Evolutionary conservation across 2,888 invertebrate species (phyloP).

Genomic region (Sarcophaga carnaria): DNA sequence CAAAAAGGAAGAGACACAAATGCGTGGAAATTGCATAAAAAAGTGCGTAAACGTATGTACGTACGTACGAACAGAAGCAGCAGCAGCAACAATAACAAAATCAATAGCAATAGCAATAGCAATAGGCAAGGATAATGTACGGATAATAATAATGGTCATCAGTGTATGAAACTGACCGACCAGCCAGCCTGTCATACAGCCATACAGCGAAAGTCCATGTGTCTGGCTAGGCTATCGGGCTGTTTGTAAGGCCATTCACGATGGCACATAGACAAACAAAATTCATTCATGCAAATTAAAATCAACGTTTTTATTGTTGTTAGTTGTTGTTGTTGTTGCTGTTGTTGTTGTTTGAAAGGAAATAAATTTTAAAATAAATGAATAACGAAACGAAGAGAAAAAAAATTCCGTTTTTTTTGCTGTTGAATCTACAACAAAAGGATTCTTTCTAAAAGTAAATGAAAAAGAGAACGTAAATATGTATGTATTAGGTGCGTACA

Average conservation of each 20-base stretch:
- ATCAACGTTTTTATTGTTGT: constrained; percentile 55
- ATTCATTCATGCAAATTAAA: constrained; percentile 72
- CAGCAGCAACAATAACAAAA: constrained; percentile 11
- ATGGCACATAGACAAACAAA: constrained; percentile 42
- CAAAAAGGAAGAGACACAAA: constrained; percentile 1
- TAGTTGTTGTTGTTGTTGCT: too few relatives aligned
- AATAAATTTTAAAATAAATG: constrained; percentile 74
- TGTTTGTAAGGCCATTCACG: constrained; percentile 39
- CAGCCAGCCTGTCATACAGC: constrained; percentile 43
- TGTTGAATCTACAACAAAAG: constrained; percentile 58
- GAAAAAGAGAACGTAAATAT: too few relatives aligned
- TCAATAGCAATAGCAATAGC: not conserved
- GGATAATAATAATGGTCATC: constrained; percentile 20
- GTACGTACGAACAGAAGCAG: not conserved
- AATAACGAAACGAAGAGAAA: constrained; percentile 59
- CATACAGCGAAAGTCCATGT: not conserved
- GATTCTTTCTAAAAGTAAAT: constrained; percentile 25
- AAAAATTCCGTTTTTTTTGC: constrained; percentile 37
- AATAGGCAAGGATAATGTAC: not conserved
- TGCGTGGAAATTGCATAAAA: constrained; percentile 43
- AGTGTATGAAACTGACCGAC: constrained; percentile 35
- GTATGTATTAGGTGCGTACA: not conserved
- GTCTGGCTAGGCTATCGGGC: not conserved
- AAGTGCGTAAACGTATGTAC: constrained; percentile 35
- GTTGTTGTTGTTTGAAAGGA: constrained; percentile 53